Conservation (phyloP, 2,888 invertebrate species). For the Stenurella melanura region DNA sequence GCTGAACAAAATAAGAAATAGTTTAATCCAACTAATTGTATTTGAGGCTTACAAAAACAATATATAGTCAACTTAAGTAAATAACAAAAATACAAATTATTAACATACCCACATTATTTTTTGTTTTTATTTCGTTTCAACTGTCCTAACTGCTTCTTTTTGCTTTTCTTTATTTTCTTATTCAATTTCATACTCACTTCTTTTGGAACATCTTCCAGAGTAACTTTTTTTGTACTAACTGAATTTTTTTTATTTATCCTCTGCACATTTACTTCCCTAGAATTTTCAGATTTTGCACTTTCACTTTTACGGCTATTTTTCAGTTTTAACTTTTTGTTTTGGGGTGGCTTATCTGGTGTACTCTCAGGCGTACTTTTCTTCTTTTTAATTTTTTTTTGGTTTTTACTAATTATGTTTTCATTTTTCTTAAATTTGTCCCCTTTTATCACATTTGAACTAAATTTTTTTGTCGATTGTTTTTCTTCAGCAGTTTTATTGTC, state of each 20-base stretch:
- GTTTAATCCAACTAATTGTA: background rate
- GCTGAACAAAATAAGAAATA: no score
- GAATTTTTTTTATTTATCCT: background rate
- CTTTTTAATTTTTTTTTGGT: background rate
- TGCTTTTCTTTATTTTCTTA: conserved; percentile 58
- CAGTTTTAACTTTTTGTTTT: background rate
- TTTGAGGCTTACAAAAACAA: background rate
- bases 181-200: conserved; percentile 58
- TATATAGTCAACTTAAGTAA: background rate
- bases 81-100: background rate
- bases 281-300: background rate
- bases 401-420: background rate
- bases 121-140: conserved; percentile 47
- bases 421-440: background rate
- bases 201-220: conserved; percentile 52
- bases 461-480: background rate
- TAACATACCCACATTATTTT: background rate
- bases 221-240: conserved; percentile 14
- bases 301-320: background rate
- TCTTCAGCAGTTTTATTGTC: background rate
- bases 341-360: background rate
- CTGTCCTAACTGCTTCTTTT: conserved; percentile 57
- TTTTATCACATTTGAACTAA: background rate
- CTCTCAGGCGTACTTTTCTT: background rate
- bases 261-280: background rate